A percentile compares a stretch with the other conserved stretches of the same genome.
phyloP scores from a whole-genome alignment of 2,113 vertebrate species.

The Sceloporus undulatus region DNA sequence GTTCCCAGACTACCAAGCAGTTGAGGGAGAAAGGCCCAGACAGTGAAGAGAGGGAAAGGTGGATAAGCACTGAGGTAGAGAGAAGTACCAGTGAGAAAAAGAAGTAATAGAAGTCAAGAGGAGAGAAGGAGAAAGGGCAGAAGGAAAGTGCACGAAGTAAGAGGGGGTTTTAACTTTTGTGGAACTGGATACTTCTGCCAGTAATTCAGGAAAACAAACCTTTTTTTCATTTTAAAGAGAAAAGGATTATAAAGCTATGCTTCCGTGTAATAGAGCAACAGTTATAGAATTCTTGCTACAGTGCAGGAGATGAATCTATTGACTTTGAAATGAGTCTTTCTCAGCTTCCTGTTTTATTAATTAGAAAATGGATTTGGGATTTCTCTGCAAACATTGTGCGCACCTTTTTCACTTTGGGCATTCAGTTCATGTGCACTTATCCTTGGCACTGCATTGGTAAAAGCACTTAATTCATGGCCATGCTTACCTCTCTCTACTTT shows the following conservation, averaged over 20 bases:
- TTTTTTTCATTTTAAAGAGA: background rate
- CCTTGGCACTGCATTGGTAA: conserved; percentile 54
- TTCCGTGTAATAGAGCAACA: conserved; percentile 50
- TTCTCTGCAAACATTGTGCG: conserved; percentile 35
- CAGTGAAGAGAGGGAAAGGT: no score
- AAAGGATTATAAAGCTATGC: background rate
- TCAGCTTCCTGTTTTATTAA: conserved; percentile 61
- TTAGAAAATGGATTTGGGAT: conserved; percentile 56
- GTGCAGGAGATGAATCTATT: conserved; percentile 35
- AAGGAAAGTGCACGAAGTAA: no score
- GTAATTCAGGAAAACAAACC: background rate
- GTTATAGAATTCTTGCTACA: conserved; percentile 41
- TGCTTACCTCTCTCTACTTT: conserved; percentile 44
- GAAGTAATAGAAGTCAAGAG: no score
- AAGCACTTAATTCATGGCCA: conserved; percentile 53
- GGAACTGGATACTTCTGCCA: no score
- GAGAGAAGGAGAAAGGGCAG: no score
- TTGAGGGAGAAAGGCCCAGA: no score
- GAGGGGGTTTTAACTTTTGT: no score
- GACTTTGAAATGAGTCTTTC: conserved; percentile 53
- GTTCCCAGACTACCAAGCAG: no score
- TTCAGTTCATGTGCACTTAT: conserved; percentile 45
- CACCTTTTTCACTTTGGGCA: conserved; percentile 32
- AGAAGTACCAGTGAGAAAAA: no score
- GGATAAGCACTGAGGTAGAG: no score